Base-by-base conservation (phyloP, 2,797 vertebrate species). In the Myotis planiceps region DNA sequence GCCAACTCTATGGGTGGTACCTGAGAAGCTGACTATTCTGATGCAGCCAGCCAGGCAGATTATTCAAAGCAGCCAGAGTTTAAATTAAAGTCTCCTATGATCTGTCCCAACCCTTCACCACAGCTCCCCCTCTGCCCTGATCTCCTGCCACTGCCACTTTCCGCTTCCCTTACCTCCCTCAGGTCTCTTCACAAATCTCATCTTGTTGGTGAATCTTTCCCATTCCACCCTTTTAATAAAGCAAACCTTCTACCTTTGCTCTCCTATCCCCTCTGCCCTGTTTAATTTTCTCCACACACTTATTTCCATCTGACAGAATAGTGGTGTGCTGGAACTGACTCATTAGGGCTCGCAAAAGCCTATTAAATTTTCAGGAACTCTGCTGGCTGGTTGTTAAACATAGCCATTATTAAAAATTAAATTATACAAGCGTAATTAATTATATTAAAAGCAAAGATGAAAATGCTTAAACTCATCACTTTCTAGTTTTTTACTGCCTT, bases 381-480 rank as follows among this genome's bases (percentile, higher is more conserved):
- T 37, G 18, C 39, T 81, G 79, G 69, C 53, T 78, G 9, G 25
- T 25, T 42, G 13, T 47, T 65, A 95, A 34, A 29, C 74, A 47
- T 14, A 27, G 37, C 3, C 1, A 71, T 42, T 69, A 93, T n/a
- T 78, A 88, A 81, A 76, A 89, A 29, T 51, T 49, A 69, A 47
- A 74, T 60, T 8, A 86, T 21, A 49, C 16, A 34, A 88, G 49
- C 60, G 80, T 85, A 78, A 84, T 68, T 21, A 66, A 60, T 69
- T 27, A 90, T 66, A 65, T 34, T 88, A 74, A 95, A 81, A 88
- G 68, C 66, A 85, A 68, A 82, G 4, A n/a, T 25, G n/a, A 79
- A 92, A 84, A 91, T 21, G 55, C 25, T 79, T 66, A 78, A 83
- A 68, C 15, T 83, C 47, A 72, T 51, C 91, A 75, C 25, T 87